phyloP scores from a whole-genome alignment of 2,113 vertebrate genomes.

The Brachyistius frenatus region DNA sequence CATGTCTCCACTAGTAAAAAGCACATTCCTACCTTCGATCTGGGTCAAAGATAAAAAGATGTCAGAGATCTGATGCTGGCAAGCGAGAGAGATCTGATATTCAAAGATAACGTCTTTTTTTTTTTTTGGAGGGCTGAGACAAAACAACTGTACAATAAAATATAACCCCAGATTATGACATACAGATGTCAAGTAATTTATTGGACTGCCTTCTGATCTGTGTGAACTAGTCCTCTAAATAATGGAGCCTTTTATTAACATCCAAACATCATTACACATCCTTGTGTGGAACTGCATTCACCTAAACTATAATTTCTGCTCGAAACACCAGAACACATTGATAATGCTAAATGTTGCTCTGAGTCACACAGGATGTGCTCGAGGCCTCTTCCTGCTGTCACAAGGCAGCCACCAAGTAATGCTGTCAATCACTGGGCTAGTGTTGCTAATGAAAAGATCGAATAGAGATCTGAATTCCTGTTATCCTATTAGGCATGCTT shows the following conservation, averaged over 20 bases:
- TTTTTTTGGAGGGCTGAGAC: neutral
- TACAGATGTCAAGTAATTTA: constrained; percentile 37
- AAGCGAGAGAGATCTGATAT: constrained; percentile 45
- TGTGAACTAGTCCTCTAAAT: neutral
- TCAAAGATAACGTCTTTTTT: neutral
- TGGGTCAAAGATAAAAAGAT: constrained; percentile 74
- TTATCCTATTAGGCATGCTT: too few relatives aligned
- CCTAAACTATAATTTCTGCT: neutral
- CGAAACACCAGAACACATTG: constrained; percentile 5
- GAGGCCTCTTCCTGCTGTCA: neutral
- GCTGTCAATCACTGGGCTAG: constrained; percentile 2
- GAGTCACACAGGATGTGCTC: neutral
- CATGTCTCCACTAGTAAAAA: constrained; percentile 74
- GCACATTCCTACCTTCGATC: constrained; percentile 73
- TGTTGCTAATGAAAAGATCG: neutral
- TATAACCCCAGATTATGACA: constrained; percentile 23
- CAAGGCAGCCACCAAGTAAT: neutral
- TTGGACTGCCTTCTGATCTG: neutral
- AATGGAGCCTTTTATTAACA: constrained; percentile 1
- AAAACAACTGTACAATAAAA: constrained; percentile 34
- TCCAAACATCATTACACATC: neutral
- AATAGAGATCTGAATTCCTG: neutral
- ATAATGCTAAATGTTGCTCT: neutral
- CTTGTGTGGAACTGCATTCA: neutral
- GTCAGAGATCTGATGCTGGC: constrained; percentile 59